Percentiles rank a stretch among this genome's conserved stretches.
These are phyloP conservation scores for Chrysopilus asiliformis DNA, from an alignment of 2,888 invertebrate species.

Conservation along the genomic window DNA sequence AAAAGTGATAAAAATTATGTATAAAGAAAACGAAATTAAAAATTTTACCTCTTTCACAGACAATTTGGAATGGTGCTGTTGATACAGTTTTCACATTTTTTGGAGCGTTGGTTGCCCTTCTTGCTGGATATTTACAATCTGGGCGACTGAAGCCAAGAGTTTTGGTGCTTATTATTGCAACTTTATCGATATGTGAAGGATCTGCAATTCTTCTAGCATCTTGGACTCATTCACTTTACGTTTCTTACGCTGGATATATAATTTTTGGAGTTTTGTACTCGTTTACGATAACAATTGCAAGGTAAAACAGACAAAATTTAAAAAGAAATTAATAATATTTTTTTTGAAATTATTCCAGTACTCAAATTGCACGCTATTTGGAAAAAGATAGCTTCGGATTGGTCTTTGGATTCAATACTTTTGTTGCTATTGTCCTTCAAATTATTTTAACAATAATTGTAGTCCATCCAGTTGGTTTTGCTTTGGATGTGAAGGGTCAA, in stretches of 20 bases:
- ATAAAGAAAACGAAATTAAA: not conserved
- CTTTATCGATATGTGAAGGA: conserved; percentile 42
- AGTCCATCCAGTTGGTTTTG: conserved; percentile 25
- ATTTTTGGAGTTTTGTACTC: conserved; percentile 65
- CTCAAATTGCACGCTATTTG: conserved; percentile 72
- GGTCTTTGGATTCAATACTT: conserved; percentile 81
- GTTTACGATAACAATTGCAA: conserved; percentile 63
- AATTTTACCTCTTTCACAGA: no score
- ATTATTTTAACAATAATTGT: conserved; percentile 52
- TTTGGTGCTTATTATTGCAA: conserved; percentile 37
- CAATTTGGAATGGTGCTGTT: conserved; percentile 58
- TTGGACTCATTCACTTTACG: conserved; percentile 44
- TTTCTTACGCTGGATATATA: conserved; percentile 64
- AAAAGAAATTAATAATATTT: not conserved
- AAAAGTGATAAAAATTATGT: not conserved
- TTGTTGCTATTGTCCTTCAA: conserved; percentile 65
- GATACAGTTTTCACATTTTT: conserved; percentile 62
- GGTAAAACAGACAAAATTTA: conserved; percentile 19
- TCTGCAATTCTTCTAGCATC: conserved; percentile 44
- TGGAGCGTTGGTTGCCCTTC: conserved; percentile 47
- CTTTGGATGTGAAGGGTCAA: conserved; percentile 24
- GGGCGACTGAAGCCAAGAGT: conserved; percentile 26
- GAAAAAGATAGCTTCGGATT: conserved; percentile 76
- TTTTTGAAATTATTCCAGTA: conserved; percentile 43
- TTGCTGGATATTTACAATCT: conserved; percentile 41